Base-by-base conservation (phyloP, 1,140 invertebrate genomes). In the Drosophila varians region DNA sequence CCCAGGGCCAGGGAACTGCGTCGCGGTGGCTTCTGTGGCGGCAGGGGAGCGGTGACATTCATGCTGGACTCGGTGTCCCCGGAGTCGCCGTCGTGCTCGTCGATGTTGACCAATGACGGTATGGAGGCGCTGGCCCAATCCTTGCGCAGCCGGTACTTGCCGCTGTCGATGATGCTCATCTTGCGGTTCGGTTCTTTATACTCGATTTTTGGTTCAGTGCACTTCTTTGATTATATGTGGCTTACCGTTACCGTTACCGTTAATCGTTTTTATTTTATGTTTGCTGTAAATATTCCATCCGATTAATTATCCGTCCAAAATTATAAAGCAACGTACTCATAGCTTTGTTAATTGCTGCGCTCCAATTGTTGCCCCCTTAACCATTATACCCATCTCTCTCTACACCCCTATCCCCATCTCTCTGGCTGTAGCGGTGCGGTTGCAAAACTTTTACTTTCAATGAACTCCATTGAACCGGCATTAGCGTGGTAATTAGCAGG, bases 121-220 rank as follows among this genome's bases (percentile, higher is more conserved):
- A 90, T 91, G 54, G 91, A 92, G 47, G 88, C 86, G 43, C 90
- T 90, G 69, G 89, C 91, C 91, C 92, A 92, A 69, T 92, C 91
- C 65, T 92, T 92, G 14, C 86, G 79, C 56, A 90, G 52, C 16
- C 89, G 88, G 77, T 91, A 91, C 53, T 86, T 88, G 62, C 90
- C 90, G 66, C 60, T 88, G 49, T 90, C 89, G 31, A 89, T 89
- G 54, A 88, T 56, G 65, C 86, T 91, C 89, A 89, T 90, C 34
- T 69, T 48, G 58, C 40, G 40, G 55, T 61, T 68, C 21, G 12
- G 31, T 40, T 38, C 21, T 31, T 31, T 31, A 21, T 52, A 43
- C 43, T 56, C 36, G 25, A 14, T 23, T 52, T 55, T 45, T 28
- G 72, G 47, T 40, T 53, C 53, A 46, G 57, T 28, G 64, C 28